Conservation (phyloP, 2,797 vertebrate genomes). For the Takifugu ocellatus region DNA sequence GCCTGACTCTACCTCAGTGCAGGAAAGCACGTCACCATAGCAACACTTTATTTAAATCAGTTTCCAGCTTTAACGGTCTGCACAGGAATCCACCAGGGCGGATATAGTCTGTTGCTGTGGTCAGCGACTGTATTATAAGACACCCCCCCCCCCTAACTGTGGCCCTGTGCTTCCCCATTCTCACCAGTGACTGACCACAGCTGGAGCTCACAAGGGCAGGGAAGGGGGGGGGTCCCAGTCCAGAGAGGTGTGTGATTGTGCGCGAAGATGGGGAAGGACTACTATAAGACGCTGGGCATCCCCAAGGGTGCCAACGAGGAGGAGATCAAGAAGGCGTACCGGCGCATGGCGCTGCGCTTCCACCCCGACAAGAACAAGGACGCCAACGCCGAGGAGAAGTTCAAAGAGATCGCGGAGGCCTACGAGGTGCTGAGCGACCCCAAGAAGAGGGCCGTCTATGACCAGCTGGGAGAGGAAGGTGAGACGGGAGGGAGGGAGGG, state of each 20-base stretch:
- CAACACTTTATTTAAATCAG: conserved; percentile 53
- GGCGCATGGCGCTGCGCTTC: conserved; percentile 96
- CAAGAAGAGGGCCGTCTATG: conserved; percentile 92
- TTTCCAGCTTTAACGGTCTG: conserved; percentile 18
- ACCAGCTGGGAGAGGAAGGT: conserved; percentile 98
- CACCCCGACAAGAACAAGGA: conserved; percentile 99
- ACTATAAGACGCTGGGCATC: conserved; percentile 96
- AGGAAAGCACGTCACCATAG: conserved; percentile 49
- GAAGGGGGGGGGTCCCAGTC: conserved; percentile 24
- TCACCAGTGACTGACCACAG: conserved; percentile 49
- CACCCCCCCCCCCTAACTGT: no score
- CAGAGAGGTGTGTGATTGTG: conserved; percentile 28
- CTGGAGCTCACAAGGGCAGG: conserved; percentile 28
- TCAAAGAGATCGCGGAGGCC: conserved; percentile 97
- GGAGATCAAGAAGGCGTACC: conserved; percentile 97
- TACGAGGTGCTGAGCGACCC: conserved; percentile 98
- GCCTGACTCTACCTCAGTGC: conserved; percentile 34
- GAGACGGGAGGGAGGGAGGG: conserved; percentile 53
- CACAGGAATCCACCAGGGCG: conserved; percentile 25
- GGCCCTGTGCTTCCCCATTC: conserved; percentile 1
- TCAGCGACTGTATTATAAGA: conserved; percentile 1
- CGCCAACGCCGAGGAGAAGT: conserved; percentile 91
- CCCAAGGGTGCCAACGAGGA: conserved; percentile 91
- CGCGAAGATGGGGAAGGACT: conserved; percentile 93
- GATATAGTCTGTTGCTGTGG: conserved; percentile 19